Evolutionary conservation across 2,888 invertebrate genomes (phyloP), one percentile per base, ranked within the genome.

Genomic region (Germaria angustata): DNA sequence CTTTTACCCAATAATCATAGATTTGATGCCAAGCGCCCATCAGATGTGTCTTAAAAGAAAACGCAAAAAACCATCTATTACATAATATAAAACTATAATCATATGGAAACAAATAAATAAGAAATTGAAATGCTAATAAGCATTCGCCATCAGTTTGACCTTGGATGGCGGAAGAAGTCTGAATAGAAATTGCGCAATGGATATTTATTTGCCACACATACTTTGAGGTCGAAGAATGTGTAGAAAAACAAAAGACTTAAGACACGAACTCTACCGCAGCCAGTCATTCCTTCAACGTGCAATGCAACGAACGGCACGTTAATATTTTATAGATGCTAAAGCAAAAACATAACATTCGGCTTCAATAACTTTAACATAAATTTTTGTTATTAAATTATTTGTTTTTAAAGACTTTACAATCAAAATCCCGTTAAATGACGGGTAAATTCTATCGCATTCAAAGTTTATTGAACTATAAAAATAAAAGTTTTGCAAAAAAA

Each of bases 201-300:
- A 15, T 22, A 32, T 15, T 36, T 2, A n/a, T 5, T 22, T 15
- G 17, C n/a, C n/a, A n/a, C n/a, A n/a, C 36, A 34, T n/a, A 28
- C 17, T 15, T 11, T n/a, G 8, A n/a, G 17, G 17, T 24, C 46
- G 22, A 15, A 15, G 41, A 34, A 17, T 28, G 55, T 3, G 24
- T 11, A 17, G 22, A 5, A 41, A 75, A 72, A 65, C 73, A 41
- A 80, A 84, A 84, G 80, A 84, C 65, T 84, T 77, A 84, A 77
- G 80, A 72, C 69, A 69, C 73, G 69, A 49, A 77, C 77, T 51
- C 39, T 20, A 17, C 13, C 13, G 5, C 36, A 32, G 8, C 2
- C n/a, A 32, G 32, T 53, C 15, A 22, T 36, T 57, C 7, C 11
- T 2, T 57, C 13, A 36, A 6, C 57, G 13, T 20, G 20, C 2